Evolutionary conservation across 2,113 vertebrate species (phyloP).

Genomic region (Cephalopterus ornatus): DNA sequence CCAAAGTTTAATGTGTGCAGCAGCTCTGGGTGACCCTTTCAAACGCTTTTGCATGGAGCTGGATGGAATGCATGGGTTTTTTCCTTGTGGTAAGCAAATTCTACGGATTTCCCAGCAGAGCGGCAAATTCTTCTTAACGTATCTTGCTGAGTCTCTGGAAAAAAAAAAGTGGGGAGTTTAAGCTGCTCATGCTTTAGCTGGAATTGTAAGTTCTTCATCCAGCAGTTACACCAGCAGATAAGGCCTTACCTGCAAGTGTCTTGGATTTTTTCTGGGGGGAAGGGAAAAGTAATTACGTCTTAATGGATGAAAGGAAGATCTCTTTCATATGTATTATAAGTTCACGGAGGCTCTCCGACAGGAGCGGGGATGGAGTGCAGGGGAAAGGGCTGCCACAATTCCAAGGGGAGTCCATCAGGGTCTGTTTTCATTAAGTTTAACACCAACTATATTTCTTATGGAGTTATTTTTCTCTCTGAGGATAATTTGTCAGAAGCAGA

Average conservation of each 20-base stretch:
- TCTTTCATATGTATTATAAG: not conserved
- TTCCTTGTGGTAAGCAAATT: not conserved
- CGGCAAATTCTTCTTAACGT: constrained; percentile 4
- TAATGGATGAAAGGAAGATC: not conserved
- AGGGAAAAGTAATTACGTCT: constrained; percentile 25
- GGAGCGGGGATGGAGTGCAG: not conserved
- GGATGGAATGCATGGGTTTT: not conserved
- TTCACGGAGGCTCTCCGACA: constrained; percentile 16
- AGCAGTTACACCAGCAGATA: not conserved
- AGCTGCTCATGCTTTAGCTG: not conserved
- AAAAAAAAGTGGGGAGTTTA: not conserved
- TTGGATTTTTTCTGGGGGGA: not conserved
- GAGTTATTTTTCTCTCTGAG: constrained; percentile 68
- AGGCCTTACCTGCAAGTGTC: not conserved
- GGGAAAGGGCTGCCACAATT: constrained; percentile 44
- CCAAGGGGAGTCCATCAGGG: constrained; percentile 52
- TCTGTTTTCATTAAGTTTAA: constrained; percentile 68
- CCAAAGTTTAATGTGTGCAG: not conserved
- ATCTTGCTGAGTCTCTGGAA: not conserved
- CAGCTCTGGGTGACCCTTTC: not conserved
- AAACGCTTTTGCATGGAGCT: not conserved
- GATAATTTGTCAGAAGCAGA: constrained; percentile 70
- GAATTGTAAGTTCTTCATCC: not conserved
- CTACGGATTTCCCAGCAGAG: not conserved
- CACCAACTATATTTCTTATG: constrained; percentile 64